A percentile compares a stretch with the other conserved stretches of the same genome.
These are phyloP conservation scores for Mustelus asterias DNA, from an alignment of 2,113 vertebrate genomes.

Conservation along the genomic window DNA sequence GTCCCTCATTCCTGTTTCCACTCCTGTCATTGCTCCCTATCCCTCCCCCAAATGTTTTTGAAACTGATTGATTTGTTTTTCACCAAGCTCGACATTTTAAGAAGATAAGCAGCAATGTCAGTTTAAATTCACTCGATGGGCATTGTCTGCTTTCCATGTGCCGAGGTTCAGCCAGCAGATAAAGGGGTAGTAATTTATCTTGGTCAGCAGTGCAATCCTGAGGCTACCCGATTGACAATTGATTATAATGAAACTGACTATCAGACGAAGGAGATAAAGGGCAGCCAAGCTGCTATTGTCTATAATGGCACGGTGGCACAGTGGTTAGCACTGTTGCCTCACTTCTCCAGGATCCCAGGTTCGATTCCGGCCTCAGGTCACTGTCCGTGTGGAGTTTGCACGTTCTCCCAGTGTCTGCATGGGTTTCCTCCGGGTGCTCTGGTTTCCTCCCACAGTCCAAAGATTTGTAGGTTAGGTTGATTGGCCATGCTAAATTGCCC, in stretches of 20 bases:
- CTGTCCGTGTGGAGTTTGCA: no score
- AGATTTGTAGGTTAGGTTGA: no score
- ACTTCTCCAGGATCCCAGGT: no score
- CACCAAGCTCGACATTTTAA: neutral
- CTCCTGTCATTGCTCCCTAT: neutral
- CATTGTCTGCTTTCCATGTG: neutral
- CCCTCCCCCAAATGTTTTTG: neutral
- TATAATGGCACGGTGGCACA: neutral
- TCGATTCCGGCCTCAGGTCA: no score
- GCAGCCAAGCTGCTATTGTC: neutral
- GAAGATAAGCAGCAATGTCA: neutral
- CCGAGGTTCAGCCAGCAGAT: neutral
- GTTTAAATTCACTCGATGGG: neutral
- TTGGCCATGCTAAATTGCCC: no score
- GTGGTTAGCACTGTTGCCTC: no score
- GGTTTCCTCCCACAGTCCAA: no score
- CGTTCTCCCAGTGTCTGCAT: no score
- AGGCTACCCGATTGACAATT: neutral
- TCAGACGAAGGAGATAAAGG: neutral
- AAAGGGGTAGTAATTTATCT: neutral
- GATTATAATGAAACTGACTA: neutral
- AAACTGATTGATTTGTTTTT: neutral
- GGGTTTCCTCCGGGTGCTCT: no score
- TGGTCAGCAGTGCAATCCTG: no score
- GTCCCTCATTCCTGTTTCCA: neutral